Base-by-base conservation (phyloP, 2,797 vertebrate species). In the Ceyx erithaca region DNA sequence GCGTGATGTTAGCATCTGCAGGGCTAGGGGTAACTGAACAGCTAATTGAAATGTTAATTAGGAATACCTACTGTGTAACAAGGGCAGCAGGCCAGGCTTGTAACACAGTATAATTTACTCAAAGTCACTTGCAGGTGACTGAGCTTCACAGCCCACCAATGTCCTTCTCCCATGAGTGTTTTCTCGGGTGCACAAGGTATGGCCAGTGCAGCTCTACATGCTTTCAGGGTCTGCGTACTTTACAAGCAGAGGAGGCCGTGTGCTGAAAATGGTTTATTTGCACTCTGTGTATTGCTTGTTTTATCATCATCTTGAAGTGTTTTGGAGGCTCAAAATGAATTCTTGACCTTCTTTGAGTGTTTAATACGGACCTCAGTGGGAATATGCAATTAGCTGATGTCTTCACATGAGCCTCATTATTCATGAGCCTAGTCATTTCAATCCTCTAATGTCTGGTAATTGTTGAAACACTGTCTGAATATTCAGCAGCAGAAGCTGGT, bases 151-250 rank as follows among this genome's bases (percentile, higher is more conserved):
- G 67, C 28, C 8, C 45, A 9, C 12, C 7, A 1, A 2, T 6
- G 5, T 22, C 30, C n/a, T 49, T 18, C 21, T 14, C 19, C 18
- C 16, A 8, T 10, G 23, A 16, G 23, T 15, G 23, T 48, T 64
- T 41, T 19, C 37, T 62, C 0, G 1, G 41, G 57, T 55, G 35
- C 51, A 6, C 18, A 28, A 64, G 45, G 49, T 61, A 48, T 1
- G 3, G 40, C 28, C 0, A 1, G 26, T 15, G 21, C 20, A 26
- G 26, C 28, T 25, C 61, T 14, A 0, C 6, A 1, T 33, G 55
- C 33, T 61, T 12, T 31, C 43, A 9, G 41, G 13, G n/a, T 14
- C 52, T 19, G 58, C 18, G 33, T 18, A 9, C 40, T 52, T 25
- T 51, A 28, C 55, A 25, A 55, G 43, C 25, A 21, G 45, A 59